A percentile compares a stretch with the other conserved stretches of the same genome.
These are phyloP conservation scores for Lysiphlebus fabarum DNA, from an alignment of 1,140 invertebrate genomes.

Conservation along the genomic window DNA sequence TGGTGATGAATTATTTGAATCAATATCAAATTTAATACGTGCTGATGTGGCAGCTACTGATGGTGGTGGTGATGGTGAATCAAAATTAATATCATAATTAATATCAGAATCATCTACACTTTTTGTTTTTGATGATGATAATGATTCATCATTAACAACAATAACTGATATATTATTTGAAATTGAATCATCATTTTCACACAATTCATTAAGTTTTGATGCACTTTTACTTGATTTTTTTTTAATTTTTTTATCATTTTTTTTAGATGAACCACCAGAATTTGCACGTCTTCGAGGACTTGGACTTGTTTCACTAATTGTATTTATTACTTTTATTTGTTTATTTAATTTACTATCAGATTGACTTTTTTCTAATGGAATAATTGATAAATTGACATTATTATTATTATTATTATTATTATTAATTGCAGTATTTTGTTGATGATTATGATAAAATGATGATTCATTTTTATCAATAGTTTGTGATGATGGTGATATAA, in stretches of 20 bases:
- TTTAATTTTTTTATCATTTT: constrained; percentile 47
- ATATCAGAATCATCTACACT: constrained; percentile 19
- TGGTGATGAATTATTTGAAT: too few species aligned
- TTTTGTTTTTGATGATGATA: constrained; percentile 26
- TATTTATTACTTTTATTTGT: constrained; percentile 35
- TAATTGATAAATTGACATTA: constrained; percentile 38
- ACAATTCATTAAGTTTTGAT: constrained; percentile 45
- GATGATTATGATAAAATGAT: constrained; percentile 4
- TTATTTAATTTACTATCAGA: constrained; percentile 65
- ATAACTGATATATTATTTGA: constrained; percentile 42
- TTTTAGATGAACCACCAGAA: constrained; percentile 46
- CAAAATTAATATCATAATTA: background rate
- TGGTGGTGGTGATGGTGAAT: too few species aligned
- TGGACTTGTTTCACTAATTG: constrained; percentile 39
- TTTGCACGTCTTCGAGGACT: constrained; percentile 49
- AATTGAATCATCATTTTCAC: constrained; percentile 28
- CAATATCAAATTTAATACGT: too few species aligned
- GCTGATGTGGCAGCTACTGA: too few species aligned
- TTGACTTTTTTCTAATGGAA: constrained; percentile 63
- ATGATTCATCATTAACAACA: constrained; percentile 34
- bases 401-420: constrained; percentile 9
- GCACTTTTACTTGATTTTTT: constrained; percentile 49
- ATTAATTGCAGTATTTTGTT: constrained; percentile 2
- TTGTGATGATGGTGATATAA: constrained; percentile 42
- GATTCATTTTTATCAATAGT: constrained; percentile 34